Evolutionary conservation across 2,888 invertebrate genomes (phyloP).

Genomic region (Hirudinaria manillensis): DNA sequence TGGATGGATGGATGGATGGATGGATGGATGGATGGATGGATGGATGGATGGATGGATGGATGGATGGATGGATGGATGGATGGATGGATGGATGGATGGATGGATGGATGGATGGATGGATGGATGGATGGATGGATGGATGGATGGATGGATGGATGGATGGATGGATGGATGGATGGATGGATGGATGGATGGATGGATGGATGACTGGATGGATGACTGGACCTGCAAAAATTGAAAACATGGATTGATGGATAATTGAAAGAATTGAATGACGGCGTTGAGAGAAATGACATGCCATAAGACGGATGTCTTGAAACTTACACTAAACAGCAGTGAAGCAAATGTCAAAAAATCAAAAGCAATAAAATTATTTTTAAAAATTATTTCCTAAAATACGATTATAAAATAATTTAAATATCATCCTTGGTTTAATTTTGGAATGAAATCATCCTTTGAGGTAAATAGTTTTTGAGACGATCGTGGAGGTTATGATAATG

Average conservation of each 20-base stretch:
- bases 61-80: slow-evolving; percentile 7
- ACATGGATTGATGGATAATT: background rate
- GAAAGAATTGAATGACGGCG: background rate
- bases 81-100: slow-evolving; percentile 7
- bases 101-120: slow-evolving; percentile 7
- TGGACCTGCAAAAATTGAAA: background rate
- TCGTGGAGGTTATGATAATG: too few species aligned
- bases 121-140: background rate
- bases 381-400: too few species aligned
- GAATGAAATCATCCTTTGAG: too few species aligned
- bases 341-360: too few species aligned
- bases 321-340: too few species aligned
- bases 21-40: slow-evolving; percentile 7
- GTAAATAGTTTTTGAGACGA: too few species aligned
- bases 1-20: slow-evolving; percentile 7
- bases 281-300: too few species aligned
- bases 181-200: slow-evolving; percentile 9
- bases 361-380: too few species aligned
- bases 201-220: slow-evolving; percentile 1
- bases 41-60: slow-evolving; percentile 7
- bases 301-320: too few species aligned
- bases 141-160: slow-evolving; percentile 13
- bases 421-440: too few species aligned
- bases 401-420: too few species aligned
- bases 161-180: slow-evolving; percentile 10